phyloP scores from a whole-genome alignment of 1,140 invertebrate genomes.

The Heterodera schachtii region DNA sequence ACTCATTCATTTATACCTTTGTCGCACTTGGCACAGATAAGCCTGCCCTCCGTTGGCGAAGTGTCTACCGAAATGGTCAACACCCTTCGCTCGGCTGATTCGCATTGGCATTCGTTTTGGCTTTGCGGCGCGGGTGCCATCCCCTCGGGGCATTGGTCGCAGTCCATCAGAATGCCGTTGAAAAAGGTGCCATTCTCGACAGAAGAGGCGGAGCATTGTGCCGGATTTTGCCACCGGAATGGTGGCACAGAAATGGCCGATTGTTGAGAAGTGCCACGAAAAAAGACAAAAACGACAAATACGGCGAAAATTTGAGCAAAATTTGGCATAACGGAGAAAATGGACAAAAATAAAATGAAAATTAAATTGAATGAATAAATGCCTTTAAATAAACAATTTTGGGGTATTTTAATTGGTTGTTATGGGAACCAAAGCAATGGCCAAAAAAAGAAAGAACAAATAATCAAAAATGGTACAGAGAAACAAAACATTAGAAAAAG shows the following conservation, averaged over 20 bases:
- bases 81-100: background rate
- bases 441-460: no score
- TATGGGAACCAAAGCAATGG: no score
- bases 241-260: background rate
- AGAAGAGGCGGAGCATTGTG: background rate
- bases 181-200: background rate
- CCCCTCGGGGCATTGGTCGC: background rate
- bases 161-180: background rate
- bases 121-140: background rate
- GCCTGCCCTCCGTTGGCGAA: background rate
- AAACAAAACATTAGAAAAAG: no score
- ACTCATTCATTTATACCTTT: background rate
- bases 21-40: background rate
- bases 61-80: background rate
- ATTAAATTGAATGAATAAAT: no score
- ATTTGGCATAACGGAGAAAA: no score
- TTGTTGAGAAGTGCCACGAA: background rate
- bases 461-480: no score
- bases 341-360: no score
- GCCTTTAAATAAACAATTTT: no score
- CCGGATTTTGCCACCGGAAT: background rate
- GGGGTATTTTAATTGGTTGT: no score
- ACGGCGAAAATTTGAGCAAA: background rate
- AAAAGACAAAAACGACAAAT: background rate
- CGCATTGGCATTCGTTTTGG: background rate